Evolutionary conservation across 2,888 invertebrate genomes (phyloP).

Genomic region (Drosophila kambysellisi): DNA sequence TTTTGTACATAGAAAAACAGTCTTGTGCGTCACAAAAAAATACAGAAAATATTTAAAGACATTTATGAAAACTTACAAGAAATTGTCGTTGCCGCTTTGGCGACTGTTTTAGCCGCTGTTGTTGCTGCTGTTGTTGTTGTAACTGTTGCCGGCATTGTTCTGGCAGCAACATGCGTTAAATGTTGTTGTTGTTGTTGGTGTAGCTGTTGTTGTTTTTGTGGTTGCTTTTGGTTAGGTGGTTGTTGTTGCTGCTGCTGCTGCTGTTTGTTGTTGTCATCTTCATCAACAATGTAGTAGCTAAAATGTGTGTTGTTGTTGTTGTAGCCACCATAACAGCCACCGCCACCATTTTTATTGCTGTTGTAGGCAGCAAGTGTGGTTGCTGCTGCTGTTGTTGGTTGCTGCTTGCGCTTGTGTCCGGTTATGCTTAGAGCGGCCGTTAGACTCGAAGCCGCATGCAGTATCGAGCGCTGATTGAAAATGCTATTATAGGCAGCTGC

Average conservation of each 20-base stretch:
- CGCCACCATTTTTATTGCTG: slow-evolving; percentile 54
- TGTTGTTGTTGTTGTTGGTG: slow-evolving; percentile 30
- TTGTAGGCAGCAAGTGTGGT: slow-evolving; percentile 49
- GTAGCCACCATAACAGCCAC: slow-evolving; percentile 25
- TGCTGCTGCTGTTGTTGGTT: slow-evolving; percentile 26
- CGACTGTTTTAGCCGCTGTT: slow-evolving; percentile 31
- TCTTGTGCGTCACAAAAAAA: slow-evolving; percentile 41
- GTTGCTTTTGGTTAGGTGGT: slow-evolving; percentile 44
- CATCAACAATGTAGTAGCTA: slow-evolving; percentile 71
- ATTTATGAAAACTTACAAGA: slow-evolving; percentile 84
- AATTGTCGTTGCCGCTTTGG: slow-evolving; percentile 83
- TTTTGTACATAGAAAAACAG: slow-evolving; percentile 48
- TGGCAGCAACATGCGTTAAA: slow-evolving; percentile 37
- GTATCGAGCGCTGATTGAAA: slow-evolving; percentile 80
- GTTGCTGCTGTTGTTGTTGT: slow-evolving; percentile 39
- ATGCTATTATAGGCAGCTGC: slow-evolving; percentile 84
- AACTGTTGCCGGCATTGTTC: slow-evolving; percentile 45
- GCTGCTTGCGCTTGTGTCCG: slow-evolving; percentile 74
- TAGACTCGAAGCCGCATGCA: slow-evolving; percentile 76
- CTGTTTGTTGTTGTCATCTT: slow-evolving; percentile 50
- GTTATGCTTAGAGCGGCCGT: slow-evolving; percentile 78
- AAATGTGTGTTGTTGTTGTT: slow-evolving; percentile 40
- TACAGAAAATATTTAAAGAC: slow-evolving; percentile 35
- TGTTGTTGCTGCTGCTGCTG: slow-evolving; percentile 33
- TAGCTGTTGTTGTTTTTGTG: slow-evolving; percentile 37